Evolutionary conservation across 2,113 vertebrate species (phyloP).

Genomic region (Carollia perspicillata): DNA sequence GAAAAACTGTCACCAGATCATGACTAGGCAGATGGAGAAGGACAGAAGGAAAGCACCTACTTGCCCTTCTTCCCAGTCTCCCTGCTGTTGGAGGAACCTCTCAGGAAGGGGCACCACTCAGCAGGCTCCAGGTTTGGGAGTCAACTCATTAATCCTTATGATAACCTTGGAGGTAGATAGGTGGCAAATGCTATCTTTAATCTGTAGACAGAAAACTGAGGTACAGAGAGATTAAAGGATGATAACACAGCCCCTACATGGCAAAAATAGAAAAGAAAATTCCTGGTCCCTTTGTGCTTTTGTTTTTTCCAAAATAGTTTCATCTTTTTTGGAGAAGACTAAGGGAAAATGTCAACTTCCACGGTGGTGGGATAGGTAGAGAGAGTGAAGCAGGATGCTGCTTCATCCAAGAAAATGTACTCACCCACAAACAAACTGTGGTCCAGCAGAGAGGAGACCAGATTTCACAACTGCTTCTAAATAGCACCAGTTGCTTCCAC

Average conservation of each 20-base stretch:
- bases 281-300: constrained; percentile 63
- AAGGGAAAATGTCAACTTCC: neutral
- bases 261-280: constrained; percentile 69
- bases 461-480: neutral
- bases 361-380: neutral
- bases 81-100: neutral
- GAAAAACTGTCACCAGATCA: constrained; percentile 7
- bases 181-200: constrained; percentile 64
- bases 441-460: neutral
- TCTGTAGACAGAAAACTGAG: constrained; percentile 76
- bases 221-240: constrained; percentile 65
- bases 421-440: no score
- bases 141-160: constrained; percentile 70
- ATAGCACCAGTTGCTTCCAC: neutral
- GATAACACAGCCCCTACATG: constrained; percentile 56
- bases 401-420: neutral
- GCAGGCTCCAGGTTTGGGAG: neutral
- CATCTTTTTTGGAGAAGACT: neutral
- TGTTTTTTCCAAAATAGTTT: constrained; percentile 61
- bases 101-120: neutral
- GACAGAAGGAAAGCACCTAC: neutral
- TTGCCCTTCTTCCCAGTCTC: neutral
- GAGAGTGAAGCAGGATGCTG: neutral
- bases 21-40: neutral
- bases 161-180: constrained; percentile 77